Evolutionary conservation across 2,888 invertebrate genomes (phyloP).

Genomic region (Salticus scenicus): DNA sequence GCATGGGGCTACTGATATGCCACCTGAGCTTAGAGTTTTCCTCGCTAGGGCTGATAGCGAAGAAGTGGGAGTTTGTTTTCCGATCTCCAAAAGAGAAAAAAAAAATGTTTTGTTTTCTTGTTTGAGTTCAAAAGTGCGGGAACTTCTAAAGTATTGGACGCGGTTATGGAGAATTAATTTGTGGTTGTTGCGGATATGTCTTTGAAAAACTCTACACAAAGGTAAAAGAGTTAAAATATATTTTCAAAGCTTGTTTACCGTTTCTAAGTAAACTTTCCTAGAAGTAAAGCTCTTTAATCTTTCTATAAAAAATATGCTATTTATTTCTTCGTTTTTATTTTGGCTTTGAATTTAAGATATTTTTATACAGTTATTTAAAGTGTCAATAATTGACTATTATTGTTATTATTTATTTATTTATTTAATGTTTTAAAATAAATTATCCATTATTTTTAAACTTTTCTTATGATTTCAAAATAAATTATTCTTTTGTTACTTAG

Average conservation of each 20-base stretch:
- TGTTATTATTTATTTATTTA: too few species aligned
- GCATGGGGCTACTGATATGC: constrained; percentile 42
- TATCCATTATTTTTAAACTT: too few species aligned
- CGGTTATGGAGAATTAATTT: constrained; percentile 34
- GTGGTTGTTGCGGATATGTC: constrained; percentile 17
- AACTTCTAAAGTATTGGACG: constrained; percentile 25
- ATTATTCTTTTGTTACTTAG: too few species aligned
- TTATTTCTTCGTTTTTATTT: too few species aligned
- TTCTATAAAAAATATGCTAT: background rate
- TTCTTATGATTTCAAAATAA: too few species aligned
- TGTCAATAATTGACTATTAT: too few species aligned
- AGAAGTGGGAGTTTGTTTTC: constrained; percentile 20
- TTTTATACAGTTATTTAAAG: too few species aligned
- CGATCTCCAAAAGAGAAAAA: constrained; percentile 17
- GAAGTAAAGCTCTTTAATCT: background rate
- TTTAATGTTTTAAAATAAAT: too few species aligned
- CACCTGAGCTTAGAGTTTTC: constrained; percentile 42
- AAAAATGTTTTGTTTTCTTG: constrained; percentile 4
- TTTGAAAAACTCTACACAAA: background rate
- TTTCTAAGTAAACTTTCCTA: background rate
- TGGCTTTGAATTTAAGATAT: too few species aligned
- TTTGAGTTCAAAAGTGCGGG: constrained; percentile 29
- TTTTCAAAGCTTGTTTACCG: background rate
- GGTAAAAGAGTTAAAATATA: constrained; percentile 13
- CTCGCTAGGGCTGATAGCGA: constrained; percentile 29